phyloP scores from a whole-genome alignment of 1,140 invertebrate species.

The Euura saliciscinereae region DNA sequence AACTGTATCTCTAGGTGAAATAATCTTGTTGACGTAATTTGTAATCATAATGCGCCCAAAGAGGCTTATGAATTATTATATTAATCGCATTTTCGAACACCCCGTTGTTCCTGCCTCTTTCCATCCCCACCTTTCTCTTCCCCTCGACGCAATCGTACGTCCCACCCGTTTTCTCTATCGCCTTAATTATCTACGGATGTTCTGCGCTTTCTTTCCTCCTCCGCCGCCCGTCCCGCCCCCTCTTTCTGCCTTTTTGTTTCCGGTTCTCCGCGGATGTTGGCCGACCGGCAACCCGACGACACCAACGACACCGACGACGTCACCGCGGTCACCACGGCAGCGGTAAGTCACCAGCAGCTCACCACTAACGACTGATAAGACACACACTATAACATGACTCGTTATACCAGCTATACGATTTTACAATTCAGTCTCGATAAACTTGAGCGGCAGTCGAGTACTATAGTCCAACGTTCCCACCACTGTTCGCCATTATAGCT shows the following conservation, averaged over 20 bases:
- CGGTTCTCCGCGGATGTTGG: constrained; percentile 41
- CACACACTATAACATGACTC: neutral
- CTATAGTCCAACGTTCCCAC: no score
- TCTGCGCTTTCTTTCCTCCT: constrained; percentile 8
- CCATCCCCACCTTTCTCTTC: constrained; percentile 12
- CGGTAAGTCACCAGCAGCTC: constrained; percentile 35
- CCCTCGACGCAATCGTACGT: neutral
- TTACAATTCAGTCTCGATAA: neutral
- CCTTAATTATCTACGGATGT: constrained; percentile 18
- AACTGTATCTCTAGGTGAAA: no score
- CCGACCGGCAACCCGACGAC: constrained; percentile 23
- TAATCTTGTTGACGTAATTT: no score
- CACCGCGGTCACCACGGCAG: constrained; percentile 35
- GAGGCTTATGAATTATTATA: no score
- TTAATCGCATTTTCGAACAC: no score
- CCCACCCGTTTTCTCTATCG: constrained; percentile 11
- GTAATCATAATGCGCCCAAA: no score
- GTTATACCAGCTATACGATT: neutral
- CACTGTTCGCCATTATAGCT: no score
- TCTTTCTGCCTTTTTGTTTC: constrained; percentile 29
- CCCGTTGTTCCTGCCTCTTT: constrained; percentile 1
- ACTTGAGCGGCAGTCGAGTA: no score
- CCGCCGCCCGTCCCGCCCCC: neutral
- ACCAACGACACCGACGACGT: constrained; percentile 25
- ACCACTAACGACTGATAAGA: neutral